Percentiles rank a stretch among this genome's conserved stretches.
phyloP scores from a whole-genome alignment of 2,888 invertebrate species.

The Sthenelais limicola region DNA sequence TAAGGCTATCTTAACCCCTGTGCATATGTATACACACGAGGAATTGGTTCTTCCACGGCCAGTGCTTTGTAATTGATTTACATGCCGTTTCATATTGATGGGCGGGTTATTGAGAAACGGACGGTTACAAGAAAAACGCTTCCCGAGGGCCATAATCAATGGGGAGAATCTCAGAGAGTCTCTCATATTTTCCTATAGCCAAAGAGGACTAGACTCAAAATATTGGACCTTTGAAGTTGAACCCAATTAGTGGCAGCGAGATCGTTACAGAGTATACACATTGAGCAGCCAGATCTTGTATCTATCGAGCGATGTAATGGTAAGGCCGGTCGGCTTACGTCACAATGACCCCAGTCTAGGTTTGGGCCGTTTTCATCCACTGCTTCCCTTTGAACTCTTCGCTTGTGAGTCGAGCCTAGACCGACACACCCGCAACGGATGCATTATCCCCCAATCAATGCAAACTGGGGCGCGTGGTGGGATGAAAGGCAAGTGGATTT shows the following conservation, averaged over 20 bases:
- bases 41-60: too few relatives aligned
- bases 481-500: background rate
- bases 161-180: too few relatives aligned
- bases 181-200: too few relatives aligned
- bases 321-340: constrained; percentile 15
- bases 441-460: background rate
- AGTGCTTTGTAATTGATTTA: too few relatives aligned
- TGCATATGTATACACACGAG: too few relatives aligned
- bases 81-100: too few relatives aligned
- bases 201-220: too few relatives aligned
- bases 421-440: background rate
- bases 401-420: background rate
- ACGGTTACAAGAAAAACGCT: too few relatives aligned
- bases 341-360: constrained; percentile 21
- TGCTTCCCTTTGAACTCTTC: background rate
- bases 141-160: too few relatives aligned
- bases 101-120: too few relatives aligned
- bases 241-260: constrained; percentile 6
- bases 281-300: background rate
- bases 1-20: too few relatives aligned
- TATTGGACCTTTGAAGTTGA: constrained; percentile 26
- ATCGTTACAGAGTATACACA: constrained; percentile 7
- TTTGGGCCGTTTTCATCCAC: background rate
- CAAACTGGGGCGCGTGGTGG: background rate
- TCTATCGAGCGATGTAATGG: constrained; percentile 11